Percentiles rank a stretch among this genome's conserved stretches.
Evolutionary conservation across 2,113 vertebrate species (phyloP).

Genomic region (Nesogale talazaci): DNA sequence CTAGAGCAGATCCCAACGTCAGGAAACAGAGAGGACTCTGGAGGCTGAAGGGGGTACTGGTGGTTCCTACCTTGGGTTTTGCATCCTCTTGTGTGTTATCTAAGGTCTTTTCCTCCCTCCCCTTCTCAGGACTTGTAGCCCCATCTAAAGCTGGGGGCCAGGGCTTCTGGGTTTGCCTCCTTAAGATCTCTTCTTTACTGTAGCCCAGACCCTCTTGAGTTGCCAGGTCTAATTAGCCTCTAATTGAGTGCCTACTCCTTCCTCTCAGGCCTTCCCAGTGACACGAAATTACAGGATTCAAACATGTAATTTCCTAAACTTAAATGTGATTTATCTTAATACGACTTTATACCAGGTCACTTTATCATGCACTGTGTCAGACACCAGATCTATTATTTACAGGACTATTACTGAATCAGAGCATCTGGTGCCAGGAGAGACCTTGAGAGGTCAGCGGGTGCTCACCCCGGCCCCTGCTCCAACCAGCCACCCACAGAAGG

Average conservation of each 20-base stretch:
- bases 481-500: too few species aligned
- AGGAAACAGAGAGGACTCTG: neutral
- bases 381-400: slow-evolving; percentile 77
- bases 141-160: neutral
- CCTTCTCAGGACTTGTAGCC: neutral
- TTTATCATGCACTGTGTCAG: slow-evolving; percentile 74
- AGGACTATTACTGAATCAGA: slow-evolving; percentile 36
- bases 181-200: neutral
- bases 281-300: slow-evolving; percentile 80
- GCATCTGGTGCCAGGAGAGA: slow-evolving; percentile 1
- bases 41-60: neutral
- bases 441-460: slow-evolving; percentile 48
- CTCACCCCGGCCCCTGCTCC: neutral
- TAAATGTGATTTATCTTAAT: slow-evolving; percentile 81
- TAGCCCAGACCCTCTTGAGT: neutral
- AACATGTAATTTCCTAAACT: slow-evolving; percentile 81
- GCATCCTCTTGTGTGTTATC: neutral
- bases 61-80: neutral
- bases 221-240: slow-evolving; percentile 64
- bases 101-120: neutral
- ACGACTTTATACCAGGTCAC: slow-evolving; percentile 68
- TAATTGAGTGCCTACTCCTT: slow-evolving; percentile 76
- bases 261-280: slow-evolving; percentile 66
- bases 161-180: neutral
- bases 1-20: rapidly evolving